Evolutionary conservation across 2,797 vertebrate genomes (phyloP), one percentile per base, ranked within the genome.

Genomic region (Coracias cyanogaster): DNA sequence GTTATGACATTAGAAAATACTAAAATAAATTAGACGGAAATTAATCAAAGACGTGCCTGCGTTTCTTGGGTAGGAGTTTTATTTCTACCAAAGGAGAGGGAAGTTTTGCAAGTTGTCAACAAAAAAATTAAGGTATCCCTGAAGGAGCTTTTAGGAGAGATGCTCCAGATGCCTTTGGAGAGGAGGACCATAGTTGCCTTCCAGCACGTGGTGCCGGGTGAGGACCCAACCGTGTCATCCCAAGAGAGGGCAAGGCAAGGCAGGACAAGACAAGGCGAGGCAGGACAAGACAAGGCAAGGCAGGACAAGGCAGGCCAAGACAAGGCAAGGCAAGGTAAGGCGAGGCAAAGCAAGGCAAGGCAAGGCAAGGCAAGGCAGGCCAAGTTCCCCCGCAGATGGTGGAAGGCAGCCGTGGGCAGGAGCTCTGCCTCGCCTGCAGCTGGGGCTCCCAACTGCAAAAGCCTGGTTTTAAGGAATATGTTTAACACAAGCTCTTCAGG

Each of bases 401-500:
- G 33, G 86, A 94, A 95, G 78, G 93, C 90, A 96, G 86, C 16
- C 93, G 93, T 96, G 93, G 95, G 96, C 92, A 96, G 95, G 89
- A 96, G 90, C 95, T 94, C 92, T 96, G 95, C 93, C 74, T 96
- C 15, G 90, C 94, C 89, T 96, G 95, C 96, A 97, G 95, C 96
- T 96, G 95, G 93, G 95, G 93, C 95, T 96, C 92, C 95, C 89
- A 84, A 91, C 91, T 94, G 87, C 93, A 94, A 90, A 96, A 93
- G 92, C 92, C 94, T 96, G 94, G 94, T 95, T 96, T 96, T 94
- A 97, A 96, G 90, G 96, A 96, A 96, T 94, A 96, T 96, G 94
- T 96, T 95, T 95, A 97, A 97, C 95, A 96, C 94, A 82, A 93
- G 93, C 95, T 93, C 94, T 95, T 96, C 96, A 96, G 95, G 96